Base-by-base conservation (phyloP, 2,888 invertebrate genomes). In the Teinopalpus imperialis region DNA sequence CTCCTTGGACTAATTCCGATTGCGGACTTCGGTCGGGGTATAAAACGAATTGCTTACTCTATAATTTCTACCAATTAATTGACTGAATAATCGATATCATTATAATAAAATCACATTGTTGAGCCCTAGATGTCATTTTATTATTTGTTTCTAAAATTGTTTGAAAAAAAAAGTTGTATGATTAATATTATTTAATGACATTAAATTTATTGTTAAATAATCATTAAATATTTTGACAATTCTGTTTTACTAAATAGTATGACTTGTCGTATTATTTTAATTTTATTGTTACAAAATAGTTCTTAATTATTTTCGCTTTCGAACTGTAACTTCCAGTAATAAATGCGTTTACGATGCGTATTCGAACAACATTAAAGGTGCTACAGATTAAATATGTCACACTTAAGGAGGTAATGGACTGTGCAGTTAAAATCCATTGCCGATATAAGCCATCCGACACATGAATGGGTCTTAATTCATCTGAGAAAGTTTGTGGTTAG, bases 391-490 rank as follows among this genome's bases (percentile, higher is more conserved):
- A 36, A 46, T 40, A 32, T 34, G 40, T 39, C 24, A 65, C 59
- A 53, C 52, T 59, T 57, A 63, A 65, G 66, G 60, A 67, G 63
- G 62, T 58, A 61, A 59, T 66, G 56, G 62, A 63, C 59, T 63
- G 69, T 80, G 43, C 26, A 21, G 27, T 29, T 41, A 34, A 72
- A 66, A 68, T 68, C 69, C 80, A 76, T 76, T 64, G 47, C 24
- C 59, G 61, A 76, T 81, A 81, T 82, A 82, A 80, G 75, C 69
- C 67, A 59, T 63, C 67, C 66, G 81, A 82, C 83, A 60, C 72
- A 75, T 87, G 82, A 86, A 87, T 86, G 75, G 86, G 76, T 85
- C 81, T 83, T 85, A 83, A 86, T 81, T 83, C 81, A 83, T 77
- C 74, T 71, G 70, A 71, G 76, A 76, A 69, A 73, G 75, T 75